A percentile compares a stretch with the other conserved stretches of the same genome.
phyloP scores from a whole-genome alignment of 2,888 invertebrate genomes.

The Epinotia nisella region DNA sequence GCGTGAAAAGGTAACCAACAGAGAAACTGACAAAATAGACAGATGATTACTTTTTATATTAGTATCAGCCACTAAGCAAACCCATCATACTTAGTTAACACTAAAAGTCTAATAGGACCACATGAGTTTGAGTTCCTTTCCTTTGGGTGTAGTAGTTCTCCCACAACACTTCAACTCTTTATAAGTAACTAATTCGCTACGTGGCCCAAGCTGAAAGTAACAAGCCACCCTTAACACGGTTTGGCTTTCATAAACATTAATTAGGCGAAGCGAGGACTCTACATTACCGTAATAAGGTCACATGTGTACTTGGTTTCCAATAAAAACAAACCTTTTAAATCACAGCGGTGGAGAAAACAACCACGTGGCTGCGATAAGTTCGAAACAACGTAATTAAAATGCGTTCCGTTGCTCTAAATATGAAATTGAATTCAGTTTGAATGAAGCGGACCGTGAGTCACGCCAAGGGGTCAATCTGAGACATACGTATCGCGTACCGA shows the following conservation, averaged over 20 bases:
- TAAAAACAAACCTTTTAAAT: background rate
- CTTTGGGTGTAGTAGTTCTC: background rate
- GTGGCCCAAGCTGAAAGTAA: slow-evolving; percentile 24
- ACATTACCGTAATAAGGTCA: background rate
- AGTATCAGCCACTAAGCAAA: too few relatives aligned
- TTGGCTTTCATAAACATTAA: slow-evolving; percentile 37
- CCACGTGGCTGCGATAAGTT: slow-evolving; percentile 9
- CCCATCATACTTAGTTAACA: too few relatives aligned
- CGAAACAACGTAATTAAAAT: slow-evolving; percentile 34
- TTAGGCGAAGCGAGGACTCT: slow-evolving; percentile 5
- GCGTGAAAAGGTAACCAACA: too few relatives aligned
- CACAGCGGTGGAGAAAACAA: background rate
- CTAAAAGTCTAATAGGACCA: too few relatives aligned
- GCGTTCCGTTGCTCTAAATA: slow-evolving; percentile 39
- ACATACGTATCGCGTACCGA: too few relatives aligned
- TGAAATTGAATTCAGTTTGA: slow-evolving; percentile 44
- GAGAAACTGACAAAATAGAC: too few relatives aligned
- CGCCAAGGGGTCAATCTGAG: slow-evolving; percentile 23
- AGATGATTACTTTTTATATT: too few relatives aligned
- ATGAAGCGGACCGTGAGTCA: slow-evolving; percentile 45
- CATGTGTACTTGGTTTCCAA: background rate
- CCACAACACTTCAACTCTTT: slow-evolving; percentile 3
- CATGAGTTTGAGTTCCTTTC: background rate
- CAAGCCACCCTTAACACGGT: slow-evolving; percentile 38
- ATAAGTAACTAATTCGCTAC: slow-evolving; percentile 20